These are phyloP conservation scores for Charadrius vociferus DNA, from an alignment of 2,113 vertebrate species.

Conservation along the genomic window DNA sequence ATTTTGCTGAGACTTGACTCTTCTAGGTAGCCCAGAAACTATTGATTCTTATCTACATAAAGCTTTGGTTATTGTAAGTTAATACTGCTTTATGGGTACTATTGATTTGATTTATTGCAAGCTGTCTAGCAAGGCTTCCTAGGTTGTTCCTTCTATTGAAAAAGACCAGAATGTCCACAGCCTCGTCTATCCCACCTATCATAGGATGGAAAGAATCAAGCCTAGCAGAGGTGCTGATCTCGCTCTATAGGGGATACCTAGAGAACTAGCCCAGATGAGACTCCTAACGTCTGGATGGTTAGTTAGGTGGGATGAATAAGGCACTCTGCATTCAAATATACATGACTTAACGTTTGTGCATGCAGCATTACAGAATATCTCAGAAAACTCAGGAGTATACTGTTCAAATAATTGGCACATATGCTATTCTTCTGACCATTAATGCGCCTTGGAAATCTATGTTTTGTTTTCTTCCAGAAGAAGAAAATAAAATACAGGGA, in stretches of 20 bases:
- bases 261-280: background rate
- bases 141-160: background rate
- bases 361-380: background rate
- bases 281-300: background rate
- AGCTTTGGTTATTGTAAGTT: background rate
- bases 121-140: background rate
- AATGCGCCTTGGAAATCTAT: background rate
- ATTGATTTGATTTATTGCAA: background rate
- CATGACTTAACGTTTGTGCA: background rate
- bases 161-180: background rate
- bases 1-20: background rate
- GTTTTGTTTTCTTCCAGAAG: background rate
- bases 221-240: background rate
- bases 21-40: background rate
- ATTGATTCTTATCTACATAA: background rate
- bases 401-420: background rate
- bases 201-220: background rate
- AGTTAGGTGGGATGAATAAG: background rate
- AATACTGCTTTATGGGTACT: background rate
- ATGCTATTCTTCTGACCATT: background rate
- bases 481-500: background rate
- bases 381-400: background rate
- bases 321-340: background rate
- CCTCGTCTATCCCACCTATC: background rate
- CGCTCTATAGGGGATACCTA: background rate